Evolutionary conservation across 2,888 invertebrate genomes (phyloP).

Genomic region (Cephus rjabovi): DNA sequence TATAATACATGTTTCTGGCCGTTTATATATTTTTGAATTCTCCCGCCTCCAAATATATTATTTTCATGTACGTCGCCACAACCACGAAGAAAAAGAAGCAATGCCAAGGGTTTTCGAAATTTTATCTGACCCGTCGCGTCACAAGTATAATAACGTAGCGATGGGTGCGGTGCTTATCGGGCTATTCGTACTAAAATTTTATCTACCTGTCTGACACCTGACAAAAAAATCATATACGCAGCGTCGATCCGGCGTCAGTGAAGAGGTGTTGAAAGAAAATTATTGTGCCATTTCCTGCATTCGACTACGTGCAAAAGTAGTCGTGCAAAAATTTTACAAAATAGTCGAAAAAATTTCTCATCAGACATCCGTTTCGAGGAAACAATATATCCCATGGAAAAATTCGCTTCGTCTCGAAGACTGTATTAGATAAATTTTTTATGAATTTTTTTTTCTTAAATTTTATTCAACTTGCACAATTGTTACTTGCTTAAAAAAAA

Average conservation of each 20-base stretch:
- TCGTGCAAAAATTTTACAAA: too few species aligned
- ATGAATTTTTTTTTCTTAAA: background rate
- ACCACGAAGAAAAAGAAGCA: background rate
- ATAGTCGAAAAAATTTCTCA: background rate
- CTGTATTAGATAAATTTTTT: background rate
- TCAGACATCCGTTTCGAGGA: background rate
- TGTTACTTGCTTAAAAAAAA: background rate
- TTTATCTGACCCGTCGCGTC: constrained; percentile 29
- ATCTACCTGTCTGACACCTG: constrained; percentile 56
- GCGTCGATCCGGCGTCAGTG: constrained; percentile 17
- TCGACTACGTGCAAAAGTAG: background rate
- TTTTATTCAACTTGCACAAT: too few species aligned
- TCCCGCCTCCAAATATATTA: background rate
- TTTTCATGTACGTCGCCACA: background rate
- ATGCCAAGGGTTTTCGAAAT: constrained; percentile 22
- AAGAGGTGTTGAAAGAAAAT: background rate
- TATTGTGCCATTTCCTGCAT: background rate
- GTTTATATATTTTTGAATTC: background rate
- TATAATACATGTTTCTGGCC: background rate
- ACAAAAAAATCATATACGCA: constrained; percentile 45
- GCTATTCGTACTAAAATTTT: constrained; percentile 54
- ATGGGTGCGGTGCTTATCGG: constrained; percentile 51
- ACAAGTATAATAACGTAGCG: constrained; percentile 31
- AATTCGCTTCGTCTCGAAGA: background rate
- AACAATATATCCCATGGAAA: background rate